Conservation (phyloP, 2,113 vertebrate genomes). For the Dolichotis patagonum region DNA sequence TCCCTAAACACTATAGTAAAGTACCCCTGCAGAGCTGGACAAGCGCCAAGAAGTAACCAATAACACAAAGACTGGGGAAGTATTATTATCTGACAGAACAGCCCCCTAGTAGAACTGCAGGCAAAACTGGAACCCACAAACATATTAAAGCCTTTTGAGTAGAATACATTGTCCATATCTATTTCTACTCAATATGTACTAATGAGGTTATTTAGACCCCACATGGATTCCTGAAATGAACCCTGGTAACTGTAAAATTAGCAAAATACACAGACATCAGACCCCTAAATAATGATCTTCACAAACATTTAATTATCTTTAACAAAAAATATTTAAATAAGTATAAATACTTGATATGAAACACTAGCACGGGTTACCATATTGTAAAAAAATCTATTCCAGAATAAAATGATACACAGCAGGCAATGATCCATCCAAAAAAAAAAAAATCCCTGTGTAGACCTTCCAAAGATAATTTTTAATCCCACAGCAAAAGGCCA, state of each 20-base stretch:
- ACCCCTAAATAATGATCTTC: neutral
- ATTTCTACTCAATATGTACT: slow-evolving; percentile 40
- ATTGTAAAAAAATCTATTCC: slow-evolving; percentile 22
- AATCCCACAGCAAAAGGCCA: neutral
- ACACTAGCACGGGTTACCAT: neutral
- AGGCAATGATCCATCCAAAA: slow-evolving; percentile 43
- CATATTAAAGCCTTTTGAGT: slow-evolving; percentile 46
- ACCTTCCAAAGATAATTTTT: neutral
- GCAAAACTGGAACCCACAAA: slow-evolving; percentile 60
- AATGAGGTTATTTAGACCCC: slow-evolving; percentile 50
- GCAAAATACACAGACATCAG: slow-evolving; percentile 45
- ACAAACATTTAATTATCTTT: neutral
- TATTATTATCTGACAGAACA: neutral
- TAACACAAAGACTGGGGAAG: neutral
- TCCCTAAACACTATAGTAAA: slow-evolving; percentile 67
- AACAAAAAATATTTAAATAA: neutral
- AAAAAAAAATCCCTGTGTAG: neutral
- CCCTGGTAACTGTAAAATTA: slow-evolving; percentile 65
- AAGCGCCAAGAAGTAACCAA: slow-evolving; percentile 5
- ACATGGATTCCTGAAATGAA: slow-evolving; percentile 71
- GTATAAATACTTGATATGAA: neutral
- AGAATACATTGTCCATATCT: neutral
- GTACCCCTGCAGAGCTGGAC: neutral
- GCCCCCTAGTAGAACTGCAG: slow-evolving; percentile 42
- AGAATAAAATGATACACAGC: neutral